Evolutionary conservation across 2,797 vertebrate genomes (phyloP).

Genomic region (Manis javanica): DNA sequence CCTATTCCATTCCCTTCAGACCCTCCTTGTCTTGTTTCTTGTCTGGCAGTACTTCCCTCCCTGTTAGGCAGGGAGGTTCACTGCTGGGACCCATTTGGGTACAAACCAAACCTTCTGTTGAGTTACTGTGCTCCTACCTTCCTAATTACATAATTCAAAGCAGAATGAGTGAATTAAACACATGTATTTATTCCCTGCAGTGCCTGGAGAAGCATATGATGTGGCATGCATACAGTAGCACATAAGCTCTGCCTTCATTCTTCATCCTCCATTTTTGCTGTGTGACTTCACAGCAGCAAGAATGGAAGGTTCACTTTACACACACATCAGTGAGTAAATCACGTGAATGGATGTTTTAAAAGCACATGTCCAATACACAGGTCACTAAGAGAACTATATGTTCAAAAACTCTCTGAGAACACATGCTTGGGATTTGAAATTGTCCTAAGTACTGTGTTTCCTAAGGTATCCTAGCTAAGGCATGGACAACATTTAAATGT

Average conservation of each 20-base stretch:
- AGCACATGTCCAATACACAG: constrained; percentile 7
- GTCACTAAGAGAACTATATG: constrained; percentile 52
- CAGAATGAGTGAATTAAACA: constrained; percentile 71
- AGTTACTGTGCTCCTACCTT: constrained; percentile 63
- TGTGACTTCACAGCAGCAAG: constrained; percentile 73
- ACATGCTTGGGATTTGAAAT: constrained; percentile 63
- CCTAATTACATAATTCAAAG: constrained; percentile 75
- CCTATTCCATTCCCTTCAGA: constrained; percentile 5
- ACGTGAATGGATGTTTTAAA: constrained; percentile 77
- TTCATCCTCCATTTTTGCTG: constrained; percentile 69
- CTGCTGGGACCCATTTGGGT: constrained; percentile 65
- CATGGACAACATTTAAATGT: neutral
- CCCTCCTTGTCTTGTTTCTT: constrained; percentile 36
- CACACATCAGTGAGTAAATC: constrained; percentile 82
- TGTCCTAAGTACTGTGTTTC: constrained; percentile 59
- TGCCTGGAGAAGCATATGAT: neutral
- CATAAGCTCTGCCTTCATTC: constrained; percentile 30
- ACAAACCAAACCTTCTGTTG: constrained; percentile 62
- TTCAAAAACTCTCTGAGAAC: constrained; percentile 66
- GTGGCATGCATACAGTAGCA: neutral
- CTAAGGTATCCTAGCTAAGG: neutral
- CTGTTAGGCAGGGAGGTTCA: constrained; percentile 51
- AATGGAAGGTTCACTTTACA: constrained; percentile 77
- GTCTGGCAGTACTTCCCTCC: constrained; percentile 7
- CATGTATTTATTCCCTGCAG: constrained; percentile 59